Conservation (phyloP, 2,797 vertebrate species). For the Cryptoprocta ferox region DNA sequence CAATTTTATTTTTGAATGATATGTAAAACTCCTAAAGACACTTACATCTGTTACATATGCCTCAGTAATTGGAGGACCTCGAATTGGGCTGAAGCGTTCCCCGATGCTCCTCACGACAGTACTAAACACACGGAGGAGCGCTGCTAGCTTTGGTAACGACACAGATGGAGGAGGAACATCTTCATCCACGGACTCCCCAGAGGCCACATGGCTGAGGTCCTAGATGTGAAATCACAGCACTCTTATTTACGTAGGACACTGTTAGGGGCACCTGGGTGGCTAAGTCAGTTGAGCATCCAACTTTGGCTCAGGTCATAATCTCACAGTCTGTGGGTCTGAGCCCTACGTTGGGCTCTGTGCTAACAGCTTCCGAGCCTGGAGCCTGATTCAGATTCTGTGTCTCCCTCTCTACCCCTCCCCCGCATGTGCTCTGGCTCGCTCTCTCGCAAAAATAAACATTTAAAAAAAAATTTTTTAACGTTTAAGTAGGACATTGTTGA, state of each 20-base stretch:
- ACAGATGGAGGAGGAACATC: conserved; percentile 98
- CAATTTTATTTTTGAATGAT: background rate
- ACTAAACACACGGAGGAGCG: conserved; percentile 97
- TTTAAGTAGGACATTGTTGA: background rate
- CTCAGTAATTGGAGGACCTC: conserved; percentile 97
- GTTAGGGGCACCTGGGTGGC: too few species aligned
- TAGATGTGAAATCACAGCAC: conserved; percentile 77
- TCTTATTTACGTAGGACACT: conserved; percentile 49
- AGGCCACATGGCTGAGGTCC: conserved; percentile 96
- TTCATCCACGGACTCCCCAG: conserved; percentile 94
- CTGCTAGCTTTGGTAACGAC: conserved; percentile 96
- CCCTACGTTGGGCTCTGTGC: too few species aligned
- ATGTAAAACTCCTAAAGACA: background rate
- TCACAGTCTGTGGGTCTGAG: too few species aligned
- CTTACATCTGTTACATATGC: conserved; percentile 97
- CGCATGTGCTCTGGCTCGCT: too few species aligned
- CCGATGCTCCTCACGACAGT: conserved; percentile 99
- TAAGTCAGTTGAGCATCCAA: too few species aligned
- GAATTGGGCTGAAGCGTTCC: conserved; percentile 95
- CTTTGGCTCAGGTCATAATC: too few species aligned
- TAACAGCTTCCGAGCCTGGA: too few species aligned
- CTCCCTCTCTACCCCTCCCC: too few species aligned
- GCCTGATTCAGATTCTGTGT: too few species aligned
- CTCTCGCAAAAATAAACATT: too few species aligned
- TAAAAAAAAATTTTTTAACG: too few species aligned